A percentile compares a stretch with the other conserved stretches of the same genome.
Evolutionary conservation across 2,797 vertebrate genomes (phyloP).

Genomic region (Sebastes oblongus): DNA sequence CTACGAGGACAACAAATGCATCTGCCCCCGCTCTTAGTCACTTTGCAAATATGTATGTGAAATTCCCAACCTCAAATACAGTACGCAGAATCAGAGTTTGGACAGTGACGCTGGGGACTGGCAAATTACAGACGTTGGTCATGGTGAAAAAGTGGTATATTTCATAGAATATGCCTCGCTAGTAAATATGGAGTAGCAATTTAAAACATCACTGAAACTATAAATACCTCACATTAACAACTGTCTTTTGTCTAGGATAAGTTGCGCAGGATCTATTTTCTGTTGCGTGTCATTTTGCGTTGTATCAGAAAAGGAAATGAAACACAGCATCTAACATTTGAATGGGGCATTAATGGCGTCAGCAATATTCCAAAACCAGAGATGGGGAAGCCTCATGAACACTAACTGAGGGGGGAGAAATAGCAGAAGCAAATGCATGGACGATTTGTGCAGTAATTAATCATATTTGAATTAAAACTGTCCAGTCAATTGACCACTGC

Average conservation of each 20-base stretch:
- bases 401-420: neutral
- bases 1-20: slow-evolving; percentile 60
- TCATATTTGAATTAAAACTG: slow-evolving; percentile 43
- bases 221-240: slow-evolving; percentile 37
- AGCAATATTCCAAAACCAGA: slow-evolving; percentile 30
- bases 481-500: slow-evolving; percentile 38
- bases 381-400: slow-evolving; percentile 36
- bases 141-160: slow-evolving; percentile 19
- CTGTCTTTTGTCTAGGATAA: neutral
- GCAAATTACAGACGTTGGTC: slow-evolving; percentile 56
- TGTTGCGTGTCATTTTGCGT: slow-evolving; percentile 7
- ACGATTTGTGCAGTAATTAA: slow-evolving; percentile 32
- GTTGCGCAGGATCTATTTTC: neutral
- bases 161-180: slow-evolving; percentile 17
- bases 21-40: slow-evolving; percentile 50
- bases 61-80: slow-evolving; percentile 67
- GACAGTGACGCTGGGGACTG: slow-evolving; percentile 41
- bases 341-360: slow-evolving; percentile 37
- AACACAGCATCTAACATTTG: slow-evolving; percentile 35
- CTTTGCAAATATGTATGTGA: slow-evolving; percentile 50
- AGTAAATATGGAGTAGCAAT: slow-evolving; percentile 24
- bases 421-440: slow-evolving; percentile 7
- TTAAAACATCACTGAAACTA: slow-evolving; percentile 29
- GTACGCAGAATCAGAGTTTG: slow-evolving; percentile 46
- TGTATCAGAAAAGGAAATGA: slow-evolving; percentile 41